phyloP scores from a whole-genome alignment of 2,797 vertebrate species.

The Danionella dracula region DNA sequence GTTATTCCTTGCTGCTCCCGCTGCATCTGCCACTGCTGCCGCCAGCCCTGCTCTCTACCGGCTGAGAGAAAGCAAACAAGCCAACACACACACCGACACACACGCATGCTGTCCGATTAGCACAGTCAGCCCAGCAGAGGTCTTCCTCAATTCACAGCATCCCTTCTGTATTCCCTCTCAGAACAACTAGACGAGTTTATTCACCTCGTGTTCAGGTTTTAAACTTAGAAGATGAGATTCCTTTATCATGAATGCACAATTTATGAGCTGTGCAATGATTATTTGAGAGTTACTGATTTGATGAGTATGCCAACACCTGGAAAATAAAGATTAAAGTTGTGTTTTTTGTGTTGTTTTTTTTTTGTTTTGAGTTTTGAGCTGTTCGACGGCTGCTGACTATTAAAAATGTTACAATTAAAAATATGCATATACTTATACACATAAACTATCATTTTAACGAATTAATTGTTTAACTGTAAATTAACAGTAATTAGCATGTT shows the following conservation, averaged over 20 bases:
- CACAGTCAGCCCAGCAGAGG: conserved; percentile 55
- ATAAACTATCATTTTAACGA: no score
- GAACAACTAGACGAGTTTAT: conserved; percentile 32
- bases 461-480: no score
- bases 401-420: no score
- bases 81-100: background rate
- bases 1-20: conserved; percentile 66
- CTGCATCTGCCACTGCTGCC: conserved; percentile 43
- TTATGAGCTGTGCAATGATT: no score
- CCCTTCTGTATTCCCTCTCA: conserved; percentile 10
- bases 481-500: no score
- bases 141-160: conserved; percentile 37
- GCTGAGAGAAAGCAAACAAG: conserved; percentile 55
- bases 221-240: background rate
- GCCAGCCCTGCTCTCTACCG: conserved; percentile 13
- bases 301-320: background rate
- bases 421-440: no score
- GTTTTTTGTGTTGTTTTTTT: no score
- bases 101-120: conserved; percentile 55
- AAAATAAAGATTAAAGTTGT: no score
- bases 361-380: no score
- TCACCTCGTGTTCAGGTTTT: conserved; percentile 2
- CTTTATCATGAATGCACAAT: background rate
- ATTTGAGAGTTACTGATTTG: background rate
- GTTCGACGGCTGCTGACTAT: no score